phyloP scores from a whole-genome alignment of 2,888 invertebrate genomes.

The Cosmopolites sordidus region DNA sequence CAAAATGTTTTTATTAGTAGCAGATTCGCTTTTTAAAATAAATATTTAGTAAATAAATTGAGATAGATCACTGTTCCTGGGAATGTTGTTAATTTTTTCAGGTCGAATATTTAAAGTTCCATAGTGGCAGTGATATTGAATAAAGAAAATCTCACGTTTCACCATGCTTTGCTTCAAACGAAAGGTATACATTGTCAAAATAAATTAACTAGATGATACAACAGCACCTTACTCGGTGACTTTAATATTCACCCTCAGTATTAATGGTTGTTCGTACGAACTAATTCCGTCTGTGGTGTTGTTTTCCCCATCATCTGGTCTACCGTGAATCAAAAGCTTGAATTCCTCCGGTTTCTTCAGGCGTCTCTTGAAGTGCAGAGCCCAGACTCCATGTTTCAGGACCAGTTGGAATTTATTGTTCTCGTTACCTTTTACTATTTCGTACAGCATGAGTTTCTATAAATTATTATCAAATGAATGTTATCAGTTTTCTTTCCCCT shows the following conservation, averaged over 20 bases:
- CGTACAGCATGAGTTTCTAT: constrained; percentile 57
- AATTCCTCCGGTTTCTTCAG: constrained; percentile 54
- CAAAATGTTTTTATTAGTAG: background rate
- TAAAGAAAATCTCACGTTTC: no score
- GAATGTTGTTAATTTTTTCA: no score
- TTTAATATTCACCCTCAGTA: constrained; percentile 50
- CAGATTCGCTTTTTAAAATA: no score
- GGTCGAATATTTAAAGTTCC: background rate
- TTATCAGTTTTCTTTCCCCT: no score
- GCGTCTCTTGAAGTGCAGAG: constrained; percentile 56
- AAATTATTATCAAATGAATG: no score
- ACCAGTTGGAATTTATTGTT: constrained; percentile 55
- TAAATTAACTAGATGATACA: background rate
- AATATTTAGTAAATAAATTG: no score
- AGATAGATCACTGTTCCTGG: no score
- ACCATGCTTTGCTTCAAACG: no score
- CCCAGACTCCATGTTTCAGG: constrained; percentile 56
- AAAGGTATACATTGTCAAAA: background rate
- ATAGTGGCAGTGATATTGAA: background rate
- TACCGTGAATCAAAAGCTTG: constrained; percentile 55
- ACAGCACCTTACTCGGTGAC: constrained; percentile 27
- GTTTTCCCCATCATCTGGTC: constrained; percentile 40
- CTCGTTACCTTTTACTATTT: constrained; percentile 57
- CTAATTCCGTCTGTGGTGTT: constrained; percentile 13
- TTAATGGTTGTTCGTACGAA: constrained; percentile 54